Conservation (phyloP, 2,797 vertebrate genomes). For the Characodon lateralis region DNA sequence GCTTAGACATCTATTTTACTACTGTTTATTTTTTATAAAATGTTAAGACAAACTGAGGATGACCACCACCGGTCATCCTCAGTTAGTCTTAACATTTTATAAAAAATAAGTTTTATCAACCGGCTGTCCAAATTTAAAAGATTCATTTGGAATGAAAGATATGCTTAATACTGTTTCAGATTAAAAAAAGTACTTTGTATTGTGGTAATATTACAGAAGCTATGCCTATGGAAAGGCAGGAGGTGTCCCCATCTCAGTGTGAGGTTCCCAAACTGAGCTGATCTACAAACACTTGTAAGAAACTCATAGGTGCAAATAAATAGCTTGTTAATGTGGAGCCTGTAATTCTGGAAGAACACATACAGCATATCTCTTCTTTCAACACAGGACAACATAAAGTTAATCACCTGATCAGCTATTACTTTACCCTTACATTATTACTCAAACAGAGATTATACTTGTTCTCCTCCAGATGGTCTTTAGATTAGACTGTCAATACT, state of each 20-base stretch:
- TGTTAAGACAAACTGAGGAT: background rate
- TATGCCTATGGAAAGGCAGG: background rate
- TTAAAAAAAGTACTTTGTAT: background rate
- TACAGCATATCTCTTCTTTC: background rate
- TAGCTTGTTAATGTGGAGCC: background rate
- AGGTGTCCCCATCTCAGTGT: too few relatives aligned
- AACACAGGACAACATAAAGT: background rate
- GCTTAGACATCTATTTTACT: constrained; percentile 1
- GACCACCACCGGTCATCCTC: background rate
- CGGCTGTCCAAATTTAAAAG: background rate
- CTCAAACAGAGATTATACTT: background rate
- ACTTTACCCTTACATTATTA: background rate
- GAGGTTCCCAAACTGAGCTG: background rate
- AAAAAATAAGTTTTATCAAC: background rate
- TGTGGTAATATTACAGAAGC: background rate
- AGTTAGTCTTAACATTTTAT: background rate
- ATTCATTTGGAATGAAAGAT: background rate
- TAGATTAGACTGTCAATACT: too few relatives aligned
- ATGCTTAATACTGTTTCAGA: background rate
- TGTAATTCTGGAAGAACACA: background rate
- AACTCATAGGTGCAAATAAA: background rate
- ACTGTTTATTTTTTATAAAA: background rate
- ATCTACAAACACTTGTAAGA: background rate
- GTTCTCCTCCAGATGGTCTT: too few relatives aligned
- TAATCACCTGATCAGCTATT: background rate